Evolutionary conservation across 1,140 invertebrate species (phyloP).

Genomic region (Paracyclopina nana): DNA sequence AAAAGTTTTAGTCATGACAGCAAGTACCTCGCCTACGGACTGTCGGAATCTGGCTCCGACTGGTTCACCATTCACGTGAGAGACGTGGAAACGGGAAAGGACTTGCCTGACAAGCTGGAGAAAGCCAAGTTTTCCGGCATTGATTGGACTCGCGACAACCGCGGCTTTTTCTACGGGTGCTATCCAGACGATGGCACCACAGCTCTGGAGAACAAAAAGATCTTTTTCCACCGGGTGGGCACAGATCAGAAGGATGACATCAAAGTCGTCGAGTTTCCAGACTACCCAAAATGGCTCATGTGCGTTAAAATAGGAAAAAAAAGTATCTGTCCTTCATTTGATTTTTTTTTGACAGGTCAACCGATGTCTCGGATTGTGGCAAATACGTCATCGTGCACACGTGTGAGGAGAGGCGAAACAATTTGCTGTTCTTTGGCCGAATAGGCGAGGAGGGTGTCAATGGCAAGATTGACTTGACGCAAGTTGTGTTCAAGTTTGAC

Average conservation of each 20-base stretch:
- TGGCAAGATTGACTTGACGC: conserved; percentile 41
- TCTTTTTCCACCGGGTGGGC: conserved; percentile 76
- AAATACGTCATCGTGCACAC: conserved; percentile 60
- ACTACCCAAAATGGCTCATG: conserved; percentile 80
- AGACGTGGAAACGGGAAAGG: conserved; percentile 37
- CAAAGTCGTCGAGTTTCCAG: conserved; percentile 68
- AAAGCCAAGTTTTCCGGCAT: conserved; percentile 78
- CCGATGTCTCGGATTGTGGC: conserved; percentile 70
- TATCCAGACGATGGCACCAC: conserved; percentile 53
- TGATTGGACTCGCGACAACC: conserved; percentile 85
- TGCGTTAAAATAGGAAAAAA: conserved; percentile 31
- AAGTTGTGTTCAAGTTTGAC: conserved; percentile 71
- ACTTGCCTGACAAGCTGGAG: conserved; percentile 67
- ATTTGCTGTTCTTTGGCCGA: conserved; percentile 56
- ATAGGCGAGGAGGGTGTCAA: conserved; percentile 31
- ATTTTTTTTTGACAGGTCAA: conserved; percentile 35
- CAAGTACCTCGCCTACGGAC: conserved; percentile 64
- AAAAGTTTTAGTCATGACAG: conserved; percentile 78
- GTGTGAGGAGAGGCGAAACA: conserved; percentile 64
- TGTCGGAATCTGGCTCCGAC: conserved; percentile 81
- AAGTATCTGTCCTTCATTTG: background rate
- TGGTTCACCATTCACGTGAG: conserved; percentile 74
- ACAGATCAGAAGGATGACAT: conserved; percentile 73
- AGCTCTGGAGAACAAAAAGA: conserved; percentile 79
- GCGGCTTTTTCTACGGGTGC: conserved; percentile 29